These are phyloP conservation scores for Hyperoodon ampullatus DNA, from an alignment of 2,113 vertebrate genomes.

Conservation along the genomic window DNA sequence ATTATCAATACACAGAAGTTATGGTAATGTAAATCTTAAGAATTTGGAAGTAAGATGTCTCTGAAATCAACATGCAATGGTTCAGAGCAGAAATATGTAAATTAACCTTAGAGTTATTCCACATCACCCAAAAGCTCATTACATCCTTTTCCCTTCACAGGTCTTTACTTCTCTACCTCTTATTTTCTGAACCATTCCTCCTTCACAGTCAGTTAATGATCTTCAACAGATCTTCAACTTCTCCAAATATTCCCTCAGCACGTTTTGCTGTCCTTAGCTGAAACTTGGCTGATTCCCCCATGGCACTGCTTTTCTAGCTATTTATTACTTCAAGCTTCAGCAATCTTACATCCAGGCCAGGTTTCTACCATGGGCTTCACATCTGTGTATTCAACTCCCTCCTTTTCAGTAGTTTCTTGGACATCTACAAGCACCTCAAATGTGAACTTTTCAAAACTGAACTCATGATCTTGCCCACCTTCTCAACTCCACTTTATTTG, in stretches of 20 bases:
- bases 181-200: background rate
- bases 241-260: background rate
- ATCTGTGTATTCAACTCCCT: background rate
- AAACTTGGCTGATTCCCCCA: background rate
- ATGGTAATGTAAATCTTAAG: background rate
- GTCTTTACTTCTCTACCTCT: background rate
- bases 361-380: background rate
- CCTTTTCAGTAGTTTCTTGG: background rate
- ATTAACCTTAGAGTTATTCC: background rate
- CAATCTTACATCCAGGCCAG: background rate
- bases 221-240: background rate
- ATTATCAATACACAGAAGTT: background rate
- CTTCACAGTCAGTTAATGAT: background rate
- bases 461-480: background rate
- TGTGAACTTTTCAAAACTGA: background rate
- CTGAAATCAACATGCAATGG: background rate
- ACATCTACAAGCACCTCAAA: background rate
- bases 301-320: background rate
- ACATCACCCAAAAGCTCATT: too few relatives aligned
- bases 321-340: background rate
- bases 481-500: background rate
- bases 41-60: background rate
- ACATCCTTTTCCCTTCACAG: background rate
- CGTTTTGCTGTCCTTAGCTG: background rate
- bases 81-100: background rate